phyloP scores from a whole-genome alignment of 2,797 vertebrate species.

The Balearica regulorum region DNA sequence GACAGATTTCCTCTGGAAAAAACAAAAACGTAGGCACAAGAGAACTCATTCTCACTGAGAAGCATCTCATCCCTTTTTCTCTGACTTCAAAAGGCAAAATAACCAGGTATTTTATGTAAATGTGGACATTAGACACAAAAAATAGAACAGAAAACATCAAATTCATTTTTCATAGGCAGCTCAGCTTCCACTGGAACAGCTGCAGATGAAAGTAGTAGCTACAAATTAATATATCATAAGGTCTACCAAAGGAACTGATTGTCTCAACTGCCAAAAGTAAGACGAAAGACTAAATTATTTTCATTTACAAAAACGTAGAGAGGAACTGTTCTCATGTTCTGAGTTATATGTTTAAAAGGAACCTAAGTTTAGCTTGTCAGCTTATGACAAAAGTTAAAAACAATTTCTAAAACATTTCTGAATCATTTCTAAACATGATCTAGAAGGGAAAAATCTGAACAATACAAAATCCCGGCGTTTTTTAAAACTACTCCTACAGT shows the following conservation, averaged over 20 bases:
- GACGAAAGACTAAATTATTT: conserved; percentile 48
- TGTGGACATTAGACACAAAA: conserved; percentile 33
- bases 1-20: not conserved
- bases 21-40: accelerated
- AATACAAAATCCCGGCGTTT: not conserved
- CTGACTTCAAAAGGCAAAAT: conserved; percentile 7
- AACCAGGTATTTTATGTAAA: conserved; percentile 55
- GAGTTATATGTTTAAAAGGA: not conserved
- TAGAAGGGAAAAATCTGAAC: not conserved
- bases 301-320: not conserved
- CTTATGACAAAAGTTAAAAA: not conserved
- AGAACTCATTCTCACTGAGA: not conserved
- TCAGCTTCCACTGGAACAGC: not conserved
- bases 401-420: not conserved
- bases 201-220: conserved; percentile 51
- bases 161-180: conserved; percentile 19
- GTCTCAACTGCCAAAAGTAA: conserved; percentile 27
- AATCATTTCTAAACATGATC: not conserved
- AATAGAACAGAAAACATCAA: conserved; percentile 37
- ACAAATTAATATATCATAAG: conserved; percentile 53
- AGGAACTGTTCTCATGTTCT: conserved; percentile 8
- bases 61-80: not conserved
- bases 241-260: not conserved
- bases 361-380: conserved; percentile 18
- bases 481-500: not conserved